Evolutionary conservation across 2,113 vertebrate species (phyloP), one percentile per base, ranked within the genome.

Genomic region (Gymnarchus niloticus): DNA sequence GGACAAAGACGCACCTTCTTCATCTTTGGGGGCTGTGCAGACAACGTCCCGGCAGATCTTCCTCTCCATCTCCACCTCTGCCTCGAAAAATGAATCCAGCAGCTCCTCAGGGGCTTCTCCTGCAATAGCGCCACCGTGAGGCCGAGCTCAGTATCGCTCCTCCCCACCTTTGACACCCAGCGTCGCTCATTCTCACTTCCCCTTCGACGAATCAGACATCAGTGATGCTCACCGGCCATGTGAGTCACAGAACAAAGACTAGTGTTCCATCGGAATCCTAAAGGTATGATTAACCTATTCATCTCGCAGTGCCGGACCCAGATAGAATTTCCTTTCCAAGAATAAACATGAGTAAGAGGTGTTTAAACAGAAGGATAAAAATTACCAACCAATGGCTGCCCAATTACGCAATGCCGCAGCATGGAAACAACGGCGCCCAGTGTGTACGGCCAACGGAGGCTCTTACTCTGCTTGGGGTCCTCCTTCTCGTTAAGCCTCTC

Each of bases 31-130:
- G 90, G 97, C 98, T 88, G 96, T 99, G 92, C 98, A 99, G 89
- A 99, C 96, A 37, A 98, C 92, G 84, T 99, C 98, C 91, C 97
- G 96, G 92, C 98, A 99, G 91, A 99, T 95, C n/a, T 96, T 96
- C 93, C 96, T 97, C 89, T 99, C 98, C 97, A 99, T 96, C 94
- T 99, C 98, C 92, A 99, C 97, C 95, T 99, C 97, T 52, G 98
- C 97, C 92, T 99, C 97, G 92, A 99, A 99, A 92, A 99, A 99
- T 7, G 95, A 96, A 90, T 98, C 96, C 89, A 99, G 92, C 92
- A 99, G 93, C 90, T 99, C 97, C 87, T 99, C 98, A 10, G 96
- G 95, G 87, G 95, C 93, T 84, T 96, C 96, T 94, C 93, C 94
- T 95, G 90, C 23, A 54, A 12, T 28, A 56, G 6, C 48, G 56